Evolutionary conservation across 2,888 invertebrate genomes (phyloP), one percentile per base, ranked within the genome.

Genomic region (Drosophila austrosaltans): DNA sequence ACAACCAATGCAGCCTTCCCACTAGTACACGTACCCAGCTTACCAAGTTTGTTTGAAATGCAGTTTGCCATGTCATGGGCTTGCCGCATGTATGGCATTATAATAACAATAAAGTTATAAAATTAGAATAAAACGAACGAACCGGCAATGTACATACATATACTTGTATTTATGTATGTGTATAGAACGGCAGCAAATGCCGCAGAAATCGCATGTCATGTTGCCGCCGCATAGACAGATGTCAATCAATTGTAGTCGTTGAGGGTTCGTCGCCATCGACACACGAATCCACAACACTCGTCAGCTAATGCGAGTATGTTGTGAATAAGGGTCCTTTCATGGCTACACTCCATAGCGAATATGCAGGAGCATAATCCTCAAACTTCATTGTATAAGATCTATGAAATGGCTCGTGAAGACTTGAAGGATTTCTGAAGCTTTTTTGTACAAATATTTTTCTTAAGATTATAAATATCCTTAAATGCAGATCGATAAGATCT

Each of bases 121-220:
- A 69, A 64, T 30, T 7, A 25, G 22, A 69, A 53, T 8, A 3
- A 20, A 56, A 42, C 57, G 20, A 16, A 25, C 10, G 7, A 6
- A 16, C 61, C 16, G 22, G 36, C 36, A 16, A 16, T 16, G 16
- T 16, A 16, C 16, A 16, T 16, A 16, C 16, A 16, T 16, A 16
- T 16, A 16, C 16, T 16, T 0, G 1, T 16, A 16, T 16, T 16
- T 30, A 30, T 3, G 5, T 5, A 30, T 30, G 30, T 30, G 4
- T 30, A 30, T 30, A 30, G 5, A 30, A 30, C 3, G 28, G 3
- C 28, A 28, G 28, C 28, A 28, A 28, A 28, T 28, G 28, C 59
- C 75, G 75, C 77, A 75, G 67, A 82, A 83, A 68, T 82, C 69
- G 78, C 83, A 83, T 73, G 69, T 67, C 82, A 81, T 67, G 70